Evolutionary conservation across 92 coral and sea anemone genomes (phyloP).

Genomic region (Desmophyllum pertusum): DNA sequence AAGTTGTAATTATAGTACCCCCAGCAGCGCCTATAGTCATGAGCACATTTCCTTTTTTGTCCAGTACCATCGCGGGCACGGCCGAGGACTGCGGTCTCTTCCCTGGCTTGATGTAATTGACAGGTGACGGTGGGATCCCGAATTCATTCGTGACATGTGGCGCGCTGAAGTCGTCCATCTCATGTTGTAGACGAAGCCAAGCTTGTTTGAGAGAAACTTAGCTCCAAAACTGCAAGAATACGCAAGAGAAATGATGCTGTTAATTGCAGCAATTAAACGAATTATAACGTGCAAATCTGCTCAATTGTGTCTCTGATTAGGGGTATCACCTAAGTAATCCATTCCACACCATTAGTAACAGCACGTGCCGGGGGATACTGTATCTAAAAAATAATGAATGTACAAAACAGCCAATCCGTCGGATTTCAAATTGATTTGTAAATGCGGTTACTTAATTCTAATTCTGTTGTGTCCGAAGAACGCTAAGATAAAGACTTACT

Average conservation of each 20-base stretch:
- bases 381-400: too few relatives aligned
- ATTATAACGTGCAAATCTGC: neutral
- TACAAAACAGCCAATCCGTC: too few relatives aligned
- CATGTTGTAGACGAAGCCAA: constrained; percentile 95
- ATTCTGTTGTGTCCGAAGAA: neutral
- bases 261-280: neutral
- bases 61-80: constrained; percentile 87
- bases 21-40: constrained; percentile 96
- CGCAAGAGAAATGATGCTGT: neutral
- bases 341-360: neutral
- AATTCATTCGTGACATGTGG: constrained; percentile 94
- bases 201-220: constrained; percentile 89
- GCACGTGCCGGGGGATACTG: too few relatives aligned
- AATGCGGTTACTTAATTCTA: neutral
- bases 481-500: too few relatives aligned
- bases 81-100: constrained; percentile 99
- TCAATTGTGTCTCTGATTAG: neutral
- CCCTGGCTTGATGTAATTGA: constrained; percentile 96
- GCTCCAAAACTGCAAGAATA: constrained; percentile 84
- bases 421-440: too few relatives aligned
- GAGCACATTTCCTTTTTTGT: constrained; percentile 86
- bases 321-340: too few relatives aligned
- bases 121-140: constrained; percentile 92
- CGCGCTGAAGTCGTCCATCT: constrained; percentile 98
- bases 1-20: constrained; percentile 95